A percentile compares a stretch with the other conserved stretches of the same genome.
These are phyloP conservation scores for Triplophysa rosa DNA, from an alignment of 2,113 vertebrate genomes.

Conservation along the genomic window DNA sequence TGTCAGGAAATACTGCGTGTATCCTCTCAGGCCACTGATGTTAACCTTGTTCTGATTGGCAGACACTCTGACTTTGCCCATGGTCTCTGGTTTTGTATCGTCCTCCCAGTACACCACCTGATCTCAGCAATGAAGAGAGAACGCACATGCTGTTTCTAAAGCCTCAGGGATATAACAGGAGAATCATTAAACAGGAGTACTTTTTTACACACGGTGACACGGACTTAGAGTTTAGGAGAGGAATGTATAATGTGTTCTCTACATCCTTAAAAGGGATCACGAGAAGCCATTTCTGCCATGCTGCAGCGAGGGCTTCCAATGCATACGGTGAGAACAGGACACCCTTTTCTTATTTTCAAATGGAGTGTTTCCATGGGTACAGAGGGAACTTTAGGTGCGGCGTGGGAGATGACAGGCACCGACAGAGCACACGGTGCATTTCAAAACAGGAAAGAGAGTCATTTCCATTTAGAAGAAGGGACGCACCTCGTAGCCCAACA, in stretches of 20 bases:
- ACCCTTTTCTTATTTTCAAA: conserved; percentile 34
- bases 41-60: conserved; percentile 84
- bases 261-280: not conserved
- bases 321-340: conserved; percentile 4
- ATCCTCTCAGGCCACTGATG: conserved; percentile 82
- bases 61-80: conserved; percentile 82
- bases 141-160: conserved; percentile 3
- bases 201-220: conserved; percentile 5
- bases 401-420: conserved; percentile 62
- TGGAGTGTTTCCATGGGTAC: conserved; percentile 26
- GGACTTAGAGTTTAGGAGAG: conserved; percentile 3
- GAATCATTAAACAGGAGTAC: not conserved
- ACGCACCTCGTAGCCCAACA: conserved; percentile 93
- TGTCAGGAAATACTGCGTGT: conserved; percentile 83
- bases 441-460: conserved; percentile 42
- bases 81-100: conserved; percentile 85
- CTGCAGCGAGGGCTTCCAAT: conserved; percentile 9
- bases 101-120: conserved; percentile 93
- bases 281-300: not conserved
- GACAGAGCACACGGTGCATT: conserved; percentile 49
- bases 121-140: conserved; percentile 27
- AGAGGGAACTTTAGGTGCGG: conserved; percentile 57
- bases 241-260: conserved; percentile 22
- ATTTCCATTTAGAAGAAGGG: conserved; percentile 68
- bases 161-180: not conserved